Percentiles rank a stretch among this genome's conserved stretches.
Evolutionary conservation across 53 echinoderm and acorn worm species (phyloP).

Genomic region (Stichopus horrens): DNA sequence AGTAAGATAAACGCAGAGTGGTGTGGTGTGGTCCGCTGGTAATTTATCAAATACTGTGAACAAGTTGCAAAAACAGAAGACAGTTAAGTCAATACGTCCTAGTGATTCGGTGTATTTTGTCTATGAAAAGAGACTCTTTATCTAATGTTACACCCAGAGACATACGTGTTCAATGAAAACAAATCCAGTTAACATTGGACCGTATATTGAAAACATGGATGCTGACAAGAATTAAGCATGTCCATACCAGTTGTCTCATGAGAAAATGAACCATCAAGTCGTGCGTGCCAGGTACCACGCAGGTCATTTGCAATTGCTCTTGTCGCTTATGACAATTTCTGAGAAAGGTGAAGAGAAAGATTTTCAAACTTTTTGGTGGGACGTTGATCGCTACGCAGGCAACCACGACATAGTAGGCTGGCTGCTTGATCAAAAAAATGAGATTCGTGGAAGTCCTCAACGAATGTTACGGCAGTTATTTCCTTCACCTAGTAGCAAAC

Average conservation of each 20-base stretch:
- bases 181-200: neutral
- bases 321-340: neutral
- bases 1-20: neutral
- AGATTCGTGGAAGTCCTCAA: neutral
- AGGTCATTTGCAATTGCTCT: constrained; percentile 26
- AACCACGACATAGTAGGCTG: neutral
- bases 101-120: neutral
- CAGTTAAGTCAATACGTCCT: too few species aligned
- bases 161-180: neutral
- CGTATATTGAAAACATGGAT: neutral
- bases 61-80: neutral
- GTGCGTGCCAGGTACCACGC: neutral
- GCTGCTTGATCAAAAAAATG: neutral
- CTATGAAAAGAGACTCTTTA: neutral
- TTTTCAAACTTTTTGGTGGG: constrained; percentile 6
- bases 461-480: too few species aligned
- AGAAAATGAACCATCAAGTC: neutral
- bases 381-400: neutral
- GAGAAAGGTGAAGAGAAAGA: neutral
- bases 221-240: neutral
- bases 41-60: constrained; percentile 27
- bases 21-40: constrained; percentile 38
- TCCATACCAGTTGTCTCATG: neutral
- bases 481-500: neutral
- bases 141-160: neutral